A percentile compares a stretch with the other conserved stretches of the same genome.
These are phyloP conservation scores for Xestia rhomboidea DNA, from an alignment of 2,888 invertebrate species.

Conservation along the genomic window DNA sequence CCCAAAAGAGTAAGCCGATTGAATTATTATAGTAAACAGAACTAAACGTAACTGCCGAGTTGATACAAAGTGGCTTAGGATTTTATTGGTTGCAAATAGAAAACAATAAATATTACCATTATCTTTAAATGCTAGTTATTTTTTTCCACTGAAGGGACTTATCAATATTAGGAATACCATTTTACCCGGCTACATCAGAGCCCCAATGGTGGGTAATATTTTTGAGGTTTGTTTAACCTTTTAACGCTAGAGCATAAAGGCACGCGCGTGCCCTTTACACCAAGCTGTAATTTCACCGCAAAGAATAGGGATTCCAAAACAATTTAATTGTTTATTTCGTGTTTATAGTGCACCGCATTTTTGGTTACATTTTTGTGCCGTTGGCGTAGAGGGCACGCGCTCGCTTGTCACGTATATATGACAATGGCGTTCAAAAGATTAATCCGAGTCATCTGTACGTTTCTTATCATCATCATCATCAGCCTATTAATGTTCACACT, in stretches of 20 bases:
- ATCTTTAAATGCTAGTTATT: conserved; percentile 3
- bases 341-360: too few relatives aligned
- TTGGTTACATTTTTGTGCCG: too few relatives aligned
- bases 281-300: too few relatives aligned
- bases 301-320: too few relatives aligned
- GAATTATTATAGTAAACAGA: conserved; percentile 20
- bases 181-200: not conserved
- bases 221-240: not conserved
- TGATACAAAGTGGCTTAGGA: not conserved
- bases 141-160: not conserved
- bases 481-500: too few relatives aligned
- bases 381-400: too few relatives aligned
- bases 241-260: too few relatives aligned
- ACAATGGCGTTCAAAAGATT: too few relatives aligned
- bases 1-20: conserved; percentile 28
- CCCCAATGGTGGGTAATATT: not conserved
- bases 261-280: too few relatives aligned
- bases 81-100: conserved; percentile 7
- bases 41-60: conserved; percentile 12
- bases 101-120: not conserved
- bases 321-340: too few relatives aligned
- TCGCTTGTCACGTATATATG: too few relatives aligned
- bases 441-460: not conserved
- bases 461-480: too few relatives aligned
- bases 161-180: not conserved